Evolutionary conservation across 2,888 invertebrate genomes (phyloP), one percentile per base, ranked within the genome.

Genomic region (Drosophila paranaensis): DNA sequence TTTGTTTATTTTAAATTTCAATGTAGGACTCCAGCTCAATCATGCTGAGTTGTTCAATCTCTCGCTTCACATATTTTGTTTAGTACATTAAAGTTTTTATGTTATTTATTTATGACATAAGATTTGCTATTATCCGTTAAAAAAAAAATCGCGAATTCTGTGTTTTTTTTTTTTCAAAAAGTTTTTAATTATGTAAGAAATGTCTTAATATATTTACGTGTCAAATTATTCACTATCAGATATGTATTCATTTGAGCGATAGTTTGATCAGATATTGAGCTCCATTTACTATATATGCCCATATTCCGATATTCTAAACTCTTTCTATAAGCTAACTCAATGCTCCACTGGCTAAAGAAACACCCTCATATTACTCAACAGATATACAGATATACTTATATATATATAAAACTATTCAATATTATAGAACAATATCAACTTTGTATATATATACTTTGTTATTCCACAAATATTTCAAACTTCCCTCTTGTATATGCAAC

Each of bases 281-380:
- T 20, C 2, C 1, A 20, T 20, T 20, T 20, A 20, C 20, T 20
- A 20, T 2, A 20, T 20, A 2, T 3, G 48, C 53, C 33, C 45
- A 73, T 48, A 54, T 50, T n/a, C 33, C 53, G 57, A 72, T 73
- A 58, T 73, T 50, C 53, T 54, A 46, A 20, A 14, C 20, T 73
- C 46, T 56, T 51, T 42, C 39, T 60, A 60, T 42, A n/a, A 42
- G 25, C 57, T 37, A 74, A 53, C 45, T 65, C 64, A 67, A 25
- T 6, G 13, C 43, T 45, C 3, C 37, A 55, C 48, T 55, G 42
- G 67, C 40, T 55, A 40, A 56, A 42, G 6, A 39, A 51, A 35
- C 10, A 27, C 50, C 6, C 42, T 37, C 27, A 64, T 61, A 64
- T 67, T 63, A 77, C 60, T 66, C 53, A 40, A 43, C 9, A 45